These are phyloP conservation scores for Seira musarum DNA, from an alignment of 2,888 invertebrate species.

Conservation along the genomic window DNA sequence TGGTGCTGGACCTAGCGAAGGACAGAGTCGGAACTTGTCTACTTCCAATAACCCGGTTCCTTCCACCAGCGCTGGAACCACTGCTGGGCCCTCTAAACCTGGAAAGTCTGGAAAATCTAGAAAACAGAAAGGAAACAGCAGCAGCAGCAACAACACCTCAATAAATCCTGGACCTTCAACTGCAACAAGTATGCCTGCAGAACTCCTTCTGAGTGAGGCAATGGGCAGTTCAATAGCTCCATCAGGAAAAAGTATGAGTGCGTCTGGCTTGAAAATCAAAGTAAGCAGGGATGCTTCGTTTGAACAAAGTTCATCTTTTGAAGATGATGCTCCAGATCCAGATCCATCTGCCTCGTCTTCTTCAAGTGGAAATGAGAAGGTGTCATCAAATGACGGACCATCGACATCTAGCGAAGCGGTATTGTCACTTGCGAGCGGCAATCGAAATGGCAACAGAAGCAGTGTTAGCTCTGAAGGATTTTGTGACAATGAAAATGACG, in stretches of 20 bases:
- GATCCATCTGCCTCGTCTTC: slow-evolving; percentile 57
- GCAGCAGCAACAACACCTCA: slow-evolving; percentile 2
- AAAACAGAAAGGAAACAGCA: slow-evolving; percentile 51
- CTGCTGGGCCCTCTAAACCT: slow-evolving; percentile 59
- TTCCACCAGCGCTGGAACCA: slow-evolving; percentile 44
- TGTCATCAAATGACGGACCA: slow-evolving; percentile 46
- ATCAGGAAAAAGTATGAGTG: slow-evolving; percentile 58
- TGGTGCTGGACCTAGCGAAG: neutral
- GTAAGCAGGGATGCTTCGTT: slow-evolving; percentile 54
- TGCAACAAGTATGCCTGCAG: slow-evolving; percentile 22
- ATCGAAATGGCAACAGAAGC: slow-evolving; percentile 85
- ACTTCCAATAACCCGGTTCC: slow-evolving; percentile 35
- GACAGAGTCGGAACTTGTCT: neutral
- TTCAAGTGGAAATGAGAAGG: slow-evolving; percentile 78
- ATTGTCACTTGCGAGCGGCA: slow-evolving; percentile 28
- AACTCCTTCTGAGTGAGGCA: slow-evolving; percentile 42
- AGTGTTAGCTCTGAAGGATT: slow-evolving; percentile 97
- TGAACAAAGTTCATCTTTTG: slow-evolving; percentile 65
- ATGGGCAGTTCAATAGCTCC: slow-evolving; percentile 47
- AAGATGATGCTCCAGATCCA: slow-evolving; percentile 64
- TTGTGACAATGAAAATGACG: slow-evolving; percentile 84
- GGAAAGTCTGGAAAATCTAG: slow-evolving; percentile 59
- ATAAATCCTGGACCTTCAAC: slow-evolving; percentile 2
- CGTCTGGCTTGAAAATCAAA: slow-evolving; percentile 68
- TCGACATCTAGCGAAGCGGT: slow-evolving; percentile 47